A percentile compares a stretch with the other conserved stretches of the same genome.
phyloP scores from a whole-genome alignment of 2,113 vertebrate genomes.

The Aptenodytes forsteri region DNA sequence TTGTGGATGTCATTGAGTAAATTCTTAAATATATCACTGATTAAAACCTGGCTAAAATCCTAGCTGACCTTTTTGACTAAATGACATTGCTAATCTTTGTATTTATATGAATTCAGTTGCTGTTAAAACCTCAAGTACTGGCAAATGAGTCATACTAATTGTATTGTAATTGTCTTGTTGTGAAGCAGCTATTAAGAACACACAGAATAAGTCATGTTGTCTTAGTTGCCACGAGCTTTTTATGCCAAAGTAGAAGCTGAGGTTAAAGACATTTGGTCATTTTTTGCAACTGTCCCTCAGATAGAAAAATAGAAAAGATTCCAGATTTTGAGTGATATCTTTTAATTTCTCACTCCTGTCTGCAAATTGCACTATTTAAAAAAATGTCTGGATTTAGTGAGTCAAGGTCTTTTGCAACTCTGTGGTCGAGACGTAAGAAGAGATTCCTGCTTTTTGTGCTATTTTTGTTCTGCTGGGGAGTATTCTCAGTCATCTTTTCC shows the following conservation, averaged over 20 bases:
- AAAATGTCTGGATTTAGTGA: not conserved
- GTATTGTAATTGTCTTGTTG: not conserved
- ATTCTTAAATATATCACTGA: not conserved
- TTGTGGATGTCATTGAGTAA: not conserved
- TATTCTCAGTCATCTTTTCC: not conserved
- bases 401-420: slow-evolving; percentile 1
- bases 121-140: not conserved
- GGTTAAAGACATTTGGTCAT: not conserved
- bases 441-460: not conserved
- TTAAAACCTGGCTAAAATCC: not conserved
- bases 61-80: not conserved
- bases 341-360: not conserved
- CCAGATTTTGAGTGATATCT: not conserved
- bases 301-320: not conserved
- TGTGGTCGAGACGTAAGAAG: not conserved
- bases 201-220: not conserved
- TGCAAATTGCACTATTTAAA: not conserved
- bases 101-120: not conserved
- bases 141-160: not conserved
- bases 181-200: not conserved
- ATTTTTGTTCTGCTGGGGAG: not conserved
- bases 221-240: not conserved
- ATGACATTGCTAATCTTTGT: not conserved
- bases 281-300: not conserved
- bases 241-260: not conserved